A percentile compares a stretch with the other conserved stretches of the same genome.
These are phyloP conservation scores for Cygnus olor DNA, from an alignment of 2,797 vertebrate species.

Conservation along the genomic window DNA sequence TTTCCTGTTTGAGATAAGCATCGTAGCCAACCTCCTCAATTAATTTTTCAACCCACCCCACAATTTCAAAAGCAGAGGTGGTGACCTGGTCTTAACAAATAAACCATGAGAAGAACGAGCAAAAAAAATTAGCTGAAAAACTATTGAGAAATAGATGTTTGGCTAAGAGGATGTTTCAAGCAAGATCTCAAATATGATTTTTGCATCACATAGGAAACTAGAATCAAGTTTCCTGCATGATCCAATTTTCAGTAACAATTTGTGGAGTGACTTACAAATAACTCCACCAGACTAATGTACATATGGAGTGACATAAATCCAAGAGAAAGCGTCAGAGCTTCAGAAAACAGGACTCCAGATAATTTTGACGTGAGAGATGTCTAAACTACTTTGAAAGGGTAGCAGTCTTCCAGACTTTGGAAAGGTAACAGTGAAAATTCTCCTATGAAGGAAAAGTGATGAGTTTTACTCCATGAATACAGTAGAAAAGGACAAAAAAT, in stretches of 20 bases:
- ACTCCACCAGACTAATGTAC: neutral
- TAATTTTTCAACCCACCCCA: rapidly evolving
- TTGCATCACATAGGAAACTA: neutral
- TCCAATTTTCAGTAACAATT: neutral
- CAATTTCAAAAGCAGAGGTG: neutral
- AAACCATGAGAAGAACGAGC: neutral
- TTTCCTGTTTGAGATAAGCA: neutral
- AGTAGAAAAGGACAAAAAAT: neutral
- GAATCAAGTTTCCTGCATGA: neutral
- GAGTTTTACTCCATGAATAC: neutral
- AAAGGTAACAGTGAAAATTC: neutral
- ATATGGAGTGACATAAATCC: neutral
- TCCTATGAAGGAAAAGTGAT: neutral
- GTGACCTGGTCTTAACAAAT: neutral
- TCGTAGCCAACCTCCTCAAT: neutral
- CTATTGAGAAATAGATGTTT: neutral
- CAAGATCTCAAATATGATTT: too few relatives aligned
- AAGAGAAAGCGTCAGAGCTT: neutral
- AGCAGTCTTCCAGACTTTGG: neutral
- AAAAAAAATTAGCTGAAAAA: neutral
- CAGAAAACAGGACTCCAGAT: neutral
- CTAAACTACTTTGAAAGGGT: neutral
- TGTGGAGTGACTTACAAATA: neutral
- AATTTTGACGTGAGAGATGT: neutral
- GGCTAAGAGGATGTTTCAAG: neutral